Evolutionary conservation across 2,888 invertebrate species (phyloP).

Genomic region (Chymomyza procnemis): DNA sequence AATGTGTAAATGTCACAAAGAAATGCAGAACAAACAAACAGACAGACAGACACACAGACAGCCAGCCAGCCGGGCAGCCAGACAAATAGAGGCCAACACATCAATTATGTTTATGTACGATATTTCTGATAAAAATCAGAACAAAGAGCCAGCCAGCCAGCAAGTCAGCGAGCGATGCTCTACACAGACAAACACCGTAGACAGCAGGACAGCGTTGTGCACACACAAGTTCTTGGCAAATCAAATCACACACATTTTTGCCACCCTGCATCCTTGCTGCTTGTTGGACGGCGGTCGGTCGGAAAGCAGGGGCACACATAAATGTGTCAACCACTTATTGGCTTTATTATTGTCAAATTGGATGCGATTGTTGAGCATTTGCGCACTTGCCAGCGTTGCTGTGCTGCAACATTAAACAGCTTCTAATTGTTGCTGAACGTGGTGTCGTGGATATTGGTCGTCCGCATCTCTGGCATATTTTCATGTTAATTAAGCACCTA

Average conservation of each 20-base stretch:
- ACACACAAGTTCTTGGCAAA: constrained; percentile 55
- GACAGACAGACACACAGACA: constrained; percentile 25
- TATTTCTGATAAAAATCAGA: constrained; percentile 57
- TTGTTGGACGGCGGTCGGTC: constrained; percentile 5
- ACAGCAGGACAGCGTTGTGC: background rate
- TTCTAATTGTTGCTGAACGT: background rate
- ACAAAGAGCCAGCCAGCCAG: constrained; percentile 29
- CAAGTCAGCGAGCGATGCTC: constrained; percentile 1
- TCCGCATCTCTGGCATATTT: constrained; percentile 4
- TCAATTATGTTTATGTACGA: constrained; percentile 60
- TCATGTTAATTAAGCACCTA: constrained; percentile 60
- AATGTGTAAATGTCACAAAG: constrained; percentile 63
- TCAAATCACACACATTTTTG: constrained; percentile 35
- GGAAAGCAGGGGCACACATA: constrained; percentile 5
- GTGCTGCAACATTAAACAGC: background rate
- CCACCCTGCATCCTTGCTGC: constrained; percentile 3
- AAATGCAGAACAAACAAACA: constrained; percentile 27
- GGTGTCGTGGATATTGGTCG: constrained; percentile 19
- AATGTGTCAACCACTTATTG: background rate
- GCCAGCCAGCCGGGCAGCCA: too few species aligned
- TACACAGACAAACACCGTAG: constrained; percentile 7
- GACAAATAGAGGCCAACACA: constrained; percentile 50
- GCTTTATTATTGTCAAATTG: constrained; percentile 2
- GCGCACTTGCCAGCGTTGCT: background rate
- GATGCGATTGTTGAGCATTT: background rate